These are phyloP conservation scores for Drosophila obscura DNA, from an alignment of 1,140 invertebrate species.

Conservation along the genomic window DNA sequence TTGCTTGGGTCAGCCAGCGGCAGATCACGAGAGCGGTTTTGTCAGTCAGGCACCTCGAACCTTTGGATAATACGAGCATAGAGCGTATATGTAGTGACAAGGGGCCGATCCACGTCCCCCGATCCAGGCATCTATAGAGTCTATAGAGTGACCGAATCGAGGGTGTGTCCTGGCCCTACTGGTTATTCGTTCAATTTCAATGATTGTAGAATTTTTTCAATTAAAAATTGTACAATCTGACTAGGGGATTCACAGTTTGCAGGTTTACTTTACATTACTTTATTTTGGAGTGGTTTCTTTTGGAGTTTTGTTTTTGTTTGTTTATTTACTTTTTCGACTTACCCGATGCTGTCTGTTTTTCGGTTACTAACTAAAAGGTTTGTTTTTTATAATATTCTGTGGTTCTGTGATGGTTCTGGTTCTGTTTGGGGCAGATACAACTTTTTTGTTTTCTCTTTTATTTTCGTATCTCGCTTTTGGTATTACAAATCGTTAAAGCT, in stretches of 20 bases:
- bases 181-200: conserved; percentile 16
- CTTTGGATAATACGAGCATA: conserved; percentile 83
- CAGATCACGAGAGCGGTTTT: conserved; percentile 71
- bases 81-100: conserved; percentile 74
- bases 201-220: conserved; percentile 62
- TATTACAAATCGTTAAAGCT: conserved; percentile 74
- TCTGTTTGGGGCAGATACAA: conserved; percentile 66
- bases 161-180: conserved; percentile 40
- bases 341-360: conserved; percentile 66
- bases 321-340: conserved; percentile 55
- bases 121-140: conserved; percentile 33
- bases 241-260: conserved; percentile 6
- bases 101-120: conserved; percentile 40
- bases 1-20: conserved; percentile 59
- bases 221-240: conserved; percentile 67
- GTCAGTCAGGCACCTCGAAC: conserved; percentile 75
- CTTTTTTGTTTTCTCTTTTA: conserved; percentile 56
- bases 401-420: conserved; percentile 51
- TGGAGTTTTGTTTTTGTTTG: conserved; percentile 18
- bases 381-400: conserved; percentile 50
- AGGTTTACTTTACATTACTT: conserved; percentile 15
- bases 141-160: conserved; percentile 31
- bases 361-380: conserved; percentile 72
- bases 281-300: conserved; percentile 22
- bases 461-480: conserved; percentile 50